phyloP scores from a whole-genome alignment of 2,888 invertebrate species.

The Eugnorisma glareosa region DNA sequence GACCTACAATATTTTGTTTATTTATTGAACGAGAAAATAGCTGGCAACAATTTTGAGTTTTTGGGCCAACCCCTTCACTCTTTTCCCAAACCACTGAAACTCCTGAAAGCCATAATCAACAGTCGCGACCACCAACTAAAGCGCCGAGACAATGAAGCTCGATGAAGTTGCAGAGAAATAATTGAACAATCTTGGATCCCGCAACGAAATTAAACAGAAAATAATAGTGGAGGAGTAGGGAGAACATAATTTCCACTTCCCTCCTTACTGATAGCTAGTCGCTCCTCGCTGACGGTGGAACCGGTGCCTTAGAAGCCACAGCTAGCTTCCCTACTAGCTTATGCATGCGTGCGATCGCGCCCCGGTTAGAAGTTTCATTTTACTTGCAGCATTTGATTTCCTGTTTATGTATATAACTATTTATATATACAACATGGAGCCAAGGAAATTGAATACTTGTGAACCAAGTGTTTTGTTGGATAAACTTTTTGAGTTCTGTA shows the following conservation, averaged over 20 bases:
- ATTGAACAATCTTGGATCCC: too few relatives aligned
- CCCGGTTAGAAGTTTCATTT: constrained; percentile 50
- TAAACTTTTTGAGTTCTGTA: background rate
- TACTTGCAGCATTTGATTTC: constrained; percentile 62
- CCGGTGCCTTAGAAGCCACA: background rate
- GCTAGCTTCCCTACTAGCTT: constrained; percentile 46
- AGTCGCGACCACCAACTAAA: too few relatives aligned
- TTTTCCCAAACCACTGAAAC: too few relatives aligned
- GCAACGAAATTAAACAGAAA: too few relatives aligned
- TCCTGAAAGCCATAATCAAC: too few relatives aligned
- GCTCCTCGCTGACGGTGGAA: background rate
- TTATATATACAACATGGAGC: constrained; percentile 37
- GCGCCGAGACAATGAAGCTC: too few relatives aligned
- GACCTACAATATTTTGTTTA: background rate
- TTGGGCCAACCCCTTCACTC: too few relatives aligned
- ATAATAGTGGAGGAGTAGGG: too few relatives aligned
- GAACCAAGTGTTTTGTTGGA: constrained; percentile 18
- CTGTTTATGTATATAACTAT: constrained; percentile 51
- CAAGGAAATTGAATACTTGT: constrained; percentile 57
- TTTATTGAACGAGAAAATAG: background rate
- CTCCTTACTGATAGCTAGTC: background rate
- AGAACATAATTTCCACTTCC: too few relatives aligned
- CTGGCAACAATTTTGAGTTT: background rate
- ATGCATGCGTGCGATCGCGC: constrained; percentile 60
- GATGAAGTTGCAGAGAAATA: too few relatives aligned